Base-by-base conservation (phyloP, 53 echinoderm and acorn worm species). In the Patiria pectinifera region DNA sequence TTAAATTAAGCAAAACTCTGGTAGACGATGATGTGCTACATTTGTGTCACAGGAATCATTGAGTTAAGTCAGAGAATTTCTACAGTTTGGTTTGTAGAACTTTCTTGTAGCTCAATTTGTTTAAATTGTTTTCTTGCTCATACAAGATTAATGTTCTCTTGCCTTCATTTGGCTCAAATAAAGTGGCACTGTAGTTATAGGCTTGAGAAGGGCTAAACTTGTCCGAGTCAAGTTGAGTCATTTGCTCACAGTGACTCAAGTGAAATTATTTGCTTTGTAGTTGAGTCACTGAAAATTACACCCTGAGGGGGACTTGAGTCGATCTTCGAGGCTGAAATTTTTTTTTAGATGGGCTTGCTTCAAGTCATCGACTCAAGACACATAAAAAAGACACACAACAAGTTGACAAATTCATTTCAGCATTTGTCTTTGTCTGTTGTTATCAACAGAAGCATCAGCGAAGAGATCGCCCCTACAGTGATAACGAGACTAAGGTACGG, bases 11-110 rank as follows among this genome's bases (percentile, higher is more conserved):
- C 53, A 43, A 14, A 87, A 43, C 26, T 43, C 10, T 78, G 76
- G 87, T 18, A 22, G 78, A 44, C 61, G 13, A 60, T 77, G 43
- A 87, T 87, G 87, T 76, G 49, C 59, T 76, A 46, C 53, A 35
- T 87, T 76, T 87, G 87, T 87, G 16, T 87, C 77, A 87, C 87
- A 35, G 87, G 58, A 77, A 87, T 87, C 77, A 35, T 76, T 35
- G 76, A 87, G 87, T 87, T 78, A 87, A 77, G 87, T 87, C 78
- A 61, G 6, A 76, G 18, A 60, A 5, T 19, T 78, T 78, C 44
- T 26, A 76, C 60, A 21, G 3, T n/a, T 84, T 45, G 0, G 71
- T 48, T 82, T 22, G 80, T 79, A 46, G 45, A 45, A 0, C 15
- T 78, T 15, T 46, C 80, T 48, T 11, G 9, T 16, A 45, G 2